phyloP scores from a whole-genome alignment of 2,797 vertebrate genomes.

The Sternotherus odoratus region DNA sequence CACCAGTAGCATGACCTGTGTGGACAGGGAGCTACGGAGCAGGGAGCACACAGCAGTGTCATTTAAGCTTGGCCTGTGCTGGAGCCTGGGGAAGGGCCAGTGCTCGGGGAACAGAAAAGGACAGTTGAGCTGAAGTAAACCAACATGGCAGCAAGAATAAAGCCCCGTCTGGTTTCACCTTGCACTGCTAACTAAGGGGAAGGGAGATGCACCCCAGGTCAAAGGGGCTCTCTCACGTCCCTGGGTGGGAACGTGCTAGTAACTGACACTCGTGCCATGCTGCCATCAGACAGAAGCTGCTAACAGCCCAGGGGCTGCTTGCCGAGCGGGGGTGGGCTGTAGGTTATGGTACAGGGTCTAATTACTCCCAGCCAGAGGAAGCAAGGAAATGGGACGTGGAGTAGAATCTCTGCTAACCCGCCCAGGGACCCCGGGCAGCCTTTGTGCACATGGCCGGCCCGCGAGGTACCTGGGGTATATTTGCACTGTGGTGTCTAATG shows the following conservation, averaged over 20 bases:
- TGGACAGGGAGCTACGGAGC: background rate
- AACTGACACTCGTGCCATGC: background rate
- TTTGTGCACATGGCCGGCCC: rapidly evolving
- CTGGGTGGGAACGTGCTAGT: background rate
- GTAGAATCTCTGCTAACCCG: background rate
- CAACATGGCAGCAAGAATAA: background rate
- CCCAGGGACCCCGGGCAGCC: background rate
- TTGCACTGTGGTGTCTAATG: background rate
- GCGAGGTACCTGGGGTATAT: background rate
- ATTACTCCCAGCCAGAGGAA: background rate
- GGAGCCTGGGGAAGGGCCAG: rapidly evolving
- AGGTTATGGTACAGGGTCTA: background rate
- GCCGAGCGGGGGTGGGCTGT: background rate
- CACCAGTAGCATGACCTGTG: background rate
- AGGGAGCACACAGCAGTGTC: background rate
- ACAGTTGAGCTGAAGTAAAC: background rate
- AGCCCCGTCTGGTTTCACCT: rapidly evolving
- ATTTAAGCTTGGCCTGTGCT: background rate
- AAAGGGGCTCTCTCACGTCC: background rate
- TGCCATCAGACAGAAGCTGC: background rate
- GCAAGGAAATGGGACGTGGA: background rate
- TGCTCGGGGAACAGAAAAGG: background rate
- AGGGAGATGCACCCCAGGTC: too few relatives aligned
- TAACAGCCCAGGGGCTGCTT: too few relatives aligned
- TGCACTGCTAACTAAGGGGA: background rate